Base-by-base conservation (phyloP, 2,888 invertebrate species). In the Abscondita cerata region DNA sequence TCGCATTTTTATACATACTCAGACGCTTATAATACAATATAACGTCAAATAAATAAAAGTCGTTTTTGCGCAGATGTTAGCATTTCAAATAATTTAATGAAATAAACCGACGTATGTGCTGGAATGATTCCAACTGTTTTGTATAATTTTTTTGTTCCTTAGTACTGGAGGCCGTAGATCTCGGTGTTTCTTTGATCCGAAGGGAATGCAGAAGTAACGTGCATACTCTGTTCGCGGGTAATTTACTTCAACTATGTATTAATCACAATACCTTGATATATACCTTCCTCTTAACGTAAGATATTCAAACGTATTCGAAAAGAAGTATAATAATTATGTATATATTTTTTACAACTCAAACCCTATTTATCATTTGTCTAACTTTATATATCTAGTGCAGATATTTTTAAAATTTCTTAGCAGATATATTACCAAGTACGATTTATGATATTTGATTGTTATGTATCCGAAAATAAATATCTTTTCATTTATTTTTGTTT, bases 141-240 rank as follows among this genome's bases (percentile, higher is more conserved):
- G 44, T 44, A 18, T 44, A 44, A 11, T 65, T 61, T 65, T 64
- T 57, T 70, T 71, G 71, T 73, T 68, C 70, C 67, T 62, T 36
- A 59, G 59, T 65, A 69, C 72, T 72, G 70, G 69, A 68, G 66
- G 67, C 64, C 71, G 65, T 73, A 72, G 64, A 72, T 73, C 73
- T 73, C 69, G 52, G 67, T 70, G 66, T 66, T 68, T 67, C 76
- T 75, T 76, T 76, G 75, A 75, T 76, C 76, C 73, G 64, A 59
- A 59, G 71, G 72, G 75, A 75, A 75, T 75, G 74, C 72, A 75
- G 72, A 74, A 72, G 73, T 70, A 68, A 70, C 69, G 66, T 60
- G 48, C 62, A 58, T 62, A 68, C 62, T 64, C 72, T 73, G 74
- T 76, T 76, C 74, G 73, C 76, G 74, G 73, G 72, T 75, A 75